A percentile compares a stretch with the other conserved stretches of the same genome.
phyloP scores from a whole-genome alignment of 1,140 invertebrate genomes.

The Dolichoris vasculosae region DNA sequence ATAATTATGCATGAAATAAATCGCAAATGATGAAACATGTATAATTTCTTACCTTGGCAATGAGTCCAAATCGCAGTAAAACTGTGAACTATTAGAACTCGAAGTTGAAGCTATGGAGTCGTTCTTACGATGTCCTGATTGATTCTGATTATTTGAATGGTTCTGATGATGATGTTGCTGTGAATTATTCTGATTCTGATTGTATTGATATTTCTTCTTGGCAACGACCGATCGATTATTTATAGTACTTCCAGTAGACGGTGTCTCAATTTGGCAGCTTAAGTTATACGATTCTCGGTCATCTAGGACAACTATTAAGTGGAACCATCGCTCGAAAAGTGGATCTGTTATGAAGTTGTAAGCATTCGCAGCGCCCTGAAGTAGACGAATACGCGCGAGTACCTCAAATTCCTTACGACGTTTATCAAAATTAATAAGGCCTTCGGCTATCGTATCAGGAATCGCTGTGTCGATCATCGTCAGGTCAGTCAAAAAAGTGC shows the following conservation, averaged over 20 bases:
- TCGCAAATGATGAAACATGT: background rate
- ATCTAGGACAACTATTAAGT: constrained; percentile 90
- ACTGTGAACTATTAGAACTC: constrained; percentile 89
- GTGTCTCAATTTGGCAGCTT: constrained; percentile 92
- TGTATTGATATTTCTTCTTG: constrained; percentile 66
- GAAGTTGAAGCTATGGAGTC: constrained; percentile 93
- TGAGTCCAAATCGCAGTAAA: constrained; percentile 87
- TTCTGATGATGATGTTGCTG: constrained; percentile 66
- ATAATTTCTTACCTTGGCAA: constrained; percentile 62
- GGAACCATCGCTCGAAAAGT: constrained; percentile 94
- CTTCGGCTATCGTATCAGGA: constrained; percentile 88
- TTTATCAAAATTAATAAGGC: constrained; percentile 99
- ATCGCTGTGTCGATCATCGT: constrained; percentile 99
- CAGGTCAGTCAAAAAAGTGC: constrained; percentile 98
- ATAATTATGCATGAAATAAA: background rate
- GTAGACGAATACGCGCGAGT: constrained; percentile 94
- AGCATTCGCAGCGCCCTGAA: constrained; percentile 98
- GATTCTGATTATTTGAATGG: constrained; percentile 62
- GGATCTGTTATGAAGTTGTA: constrained; percentile 91
- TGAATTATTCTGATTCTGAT: constrained; percentile 59
- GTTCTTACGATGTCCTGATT: constrained; percentile 87
- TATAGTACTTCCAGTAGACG: constrained; percentile 70
- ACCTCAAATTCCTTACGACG: constrained; percentile 99
- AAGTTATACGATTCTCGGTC: constrained; percentile 93
- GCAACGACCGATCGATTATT: constrained; percentile 61